A percentile compares a stretch with the other conserved stretches of the same genome.
These are phyloP conservation scores for Tragelaphus strepsiceros DNA, from an alignment of 2,113 vertebrate genomes.

Conservation along the genomic window DNA sequence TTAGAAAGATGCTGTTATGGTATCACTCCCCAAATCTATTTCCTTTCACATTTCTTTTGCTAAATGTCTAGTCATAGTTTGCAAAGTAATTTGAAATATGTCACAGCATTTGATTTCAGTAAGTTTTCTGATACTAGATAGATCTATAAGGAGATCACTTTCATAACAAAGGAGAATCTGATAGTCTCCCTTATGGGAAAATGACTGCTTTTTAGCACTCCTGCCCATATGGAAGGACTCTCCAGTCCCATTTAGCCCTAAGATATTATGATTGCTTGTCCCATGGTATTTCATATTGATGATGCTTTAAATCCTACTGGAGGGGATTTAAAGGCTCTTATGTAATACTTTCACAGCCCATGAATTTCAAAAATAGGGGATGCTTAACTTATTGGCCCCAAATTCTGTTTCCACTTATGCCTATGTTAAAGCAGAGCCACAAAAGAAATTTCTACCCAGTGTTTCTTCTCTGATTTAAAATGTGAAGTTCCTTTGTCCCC, in stretches of 20 bases:
- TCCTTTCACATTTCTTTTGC: not conserved
- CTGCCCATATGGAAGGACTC: not conserved
- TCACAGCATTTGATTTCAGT: not conserved
- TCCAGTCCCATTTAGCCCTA: not conserved
- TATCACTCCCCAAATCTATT: not conserved
- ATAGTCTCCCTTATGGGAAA: not conserved
- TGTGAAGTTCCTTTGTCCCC: not conserved
- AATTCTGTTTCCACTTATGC: conserved; percentile 41
- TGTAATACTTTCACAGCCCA: conserved; percentile 10
- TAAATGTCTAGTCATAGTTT: not conserved
- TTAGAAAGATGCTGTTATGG: not conserved
- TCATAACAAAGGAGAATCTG: not conserved
- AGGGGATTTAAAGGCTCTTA: not conserved
- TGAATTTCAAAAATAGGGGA: conserved; percentile 11
- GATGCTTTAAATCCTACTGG: not conserved
- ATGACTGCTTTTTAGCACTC: not conserved
- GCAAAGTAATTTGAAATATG: conserved; percentile 7
- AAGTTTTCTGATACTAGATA: not conserved
- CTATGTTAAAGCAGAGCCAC: not conserved
- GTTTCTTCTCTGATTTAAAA: conserved; percentile 40
- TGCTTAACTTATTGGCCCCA: not conserved
- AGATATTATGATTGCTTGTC: not conserved
- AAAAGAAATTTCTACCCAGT: not conserved
- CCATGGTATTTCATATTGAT: not conserved
- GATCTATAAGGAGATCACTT: not conserved